phyloP scores from a whole-genome alignment of 1,140 invertebrate genomes.

The Camponotus vicinus region DNA sequence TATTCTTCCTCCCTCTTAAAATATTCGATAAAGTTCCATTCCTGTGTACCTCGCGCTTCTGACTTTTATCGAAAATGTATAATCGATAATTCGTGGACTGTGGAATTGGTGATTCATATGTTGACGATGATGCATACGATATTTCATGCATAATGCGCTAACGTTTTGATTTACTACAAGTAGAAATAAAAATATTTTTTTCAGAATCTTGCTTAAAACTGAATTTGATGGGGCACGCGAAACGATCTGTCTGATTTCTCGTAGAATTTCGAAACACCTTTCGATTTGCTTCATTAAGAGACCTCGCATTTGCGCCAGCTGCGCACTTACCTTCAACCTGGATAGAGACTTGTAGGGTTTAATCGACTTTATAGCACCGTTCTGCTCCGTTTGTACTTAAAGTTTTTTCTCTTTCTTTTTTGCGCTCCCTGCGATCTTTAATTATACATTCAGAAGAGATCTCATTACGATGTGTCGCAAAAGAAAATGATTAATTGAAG shows the following conservation, averaged over 20 bases:
- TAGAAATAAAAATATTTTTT: slow-evolving; percentile 19
- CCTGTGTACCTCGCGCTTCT: not conserved
- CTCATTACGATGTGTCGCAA: slow-evolving; percentile 47
- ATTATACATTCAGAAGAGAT: slow-evolving; percentile 61
- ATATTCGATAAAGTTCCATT: slow-evolving; percentile 28
- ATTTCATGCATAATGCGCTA: slow-evolving; percentile 36
- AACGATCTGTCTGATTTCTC: too few relatives aligned
- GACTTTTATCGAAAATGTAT: slow-evolving; percentile 53
- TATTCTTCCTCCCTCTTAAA: slow-evolving; percentile 45
- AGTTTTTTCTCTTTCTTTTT: slow-evolving; percentile 23
- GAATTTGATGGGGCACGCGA: too few relatives aligned
- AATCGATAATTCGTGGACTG: slow-evolving; percentile 19
- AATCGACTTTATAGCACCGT: slow-evolving; percentile 39
- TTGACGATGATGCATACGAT: slow-evolving; percentile 41
- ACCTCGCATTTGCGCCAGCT: slow-evolving; percentile 50
- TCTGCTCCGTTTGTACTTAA: slow-evolving; percentile 28
- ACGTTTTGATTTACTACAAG: not conserved
- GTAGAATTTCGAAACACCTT: slow-evolving; percentile 14
- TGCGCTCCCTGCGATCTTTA: slow-evolving; percentile 27
- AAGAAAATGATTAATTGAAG: slow-evolving; percentile 59
- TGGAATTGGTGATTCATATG: slow-evolving; percentile 49
- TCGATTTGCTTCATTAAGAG: slow-evolving; percentile 65
- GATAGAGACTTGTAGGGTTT: not conserved
- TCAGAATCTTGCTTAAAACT: not conserved
- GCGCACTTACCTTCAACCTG: slow-evolving; percentile 24